Evolutionary conservation across 2,888 invertebrate species (phyloP), one percentile per base, ranked within the genome.

Genomic region (Heteromyza rotundicornis): DNA sequence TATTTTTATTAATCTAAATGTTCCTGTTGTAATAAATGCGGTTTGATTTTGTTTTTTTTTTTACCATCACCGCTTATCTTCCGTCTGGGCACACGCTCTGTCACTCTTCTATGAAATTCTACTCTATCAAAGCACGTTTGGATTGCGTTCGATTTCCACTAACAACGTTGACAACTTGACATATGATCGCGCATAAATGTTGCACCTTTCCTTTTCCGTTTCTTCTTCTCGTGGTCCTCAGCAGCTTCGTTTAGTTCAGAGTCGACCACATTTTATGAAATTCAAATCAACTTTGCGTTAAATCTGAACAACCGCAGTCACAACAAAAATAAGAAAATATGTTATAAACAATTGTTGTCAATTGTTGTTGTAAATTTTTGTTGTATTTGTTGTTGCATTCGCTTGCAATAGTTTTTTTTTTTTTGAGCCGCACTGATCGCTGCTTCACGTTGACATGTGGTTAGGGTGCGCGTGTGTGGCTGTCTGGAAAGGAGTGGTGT

Each of bases 101-200:
- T n/a, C n/a, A n/a, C n/a, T n/a, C n/a, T n/a, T n/a, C n/a, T n/a
- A n/a, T n/a, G n/a, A n/a, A n/a, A n/a, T n/a, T n/a, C n/a, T n/a
- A n/a, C n/a, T n/a, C n/a, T n/a, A n/a, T n/a, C n/a, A n/a, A n/a
- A n/a, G n/a, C n/a, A n/a, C n/a, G n/a, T n/a, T 40, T n/a, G 40
- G n/a, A 7, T 40, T 3, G 40, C 3, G 40, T 40, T 14, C 40
- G 40, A 12, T 40, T 7, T 3, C 12, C 10, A n/a, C 78, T 76
- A 76, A 78, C 78, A 75, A 76, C 78, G 76, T 74, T 78, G 77
- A 78, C 78, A 76, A 78, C 74, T 74, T 76, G 78, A 78, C 76
- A 78, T 77, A 77, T 74, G 78, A 78, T 75, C 76, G 68, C 69
- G 47, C 53, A 40, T 40, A n/a, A 40, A 8, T 14, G 40, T n/a